Evolutionary conservation across 1,140 invertebrate species (phyloP), one percentile per base, ranked within the genome.

Genomic region (Anoplolepis gracilipes): DNA sequence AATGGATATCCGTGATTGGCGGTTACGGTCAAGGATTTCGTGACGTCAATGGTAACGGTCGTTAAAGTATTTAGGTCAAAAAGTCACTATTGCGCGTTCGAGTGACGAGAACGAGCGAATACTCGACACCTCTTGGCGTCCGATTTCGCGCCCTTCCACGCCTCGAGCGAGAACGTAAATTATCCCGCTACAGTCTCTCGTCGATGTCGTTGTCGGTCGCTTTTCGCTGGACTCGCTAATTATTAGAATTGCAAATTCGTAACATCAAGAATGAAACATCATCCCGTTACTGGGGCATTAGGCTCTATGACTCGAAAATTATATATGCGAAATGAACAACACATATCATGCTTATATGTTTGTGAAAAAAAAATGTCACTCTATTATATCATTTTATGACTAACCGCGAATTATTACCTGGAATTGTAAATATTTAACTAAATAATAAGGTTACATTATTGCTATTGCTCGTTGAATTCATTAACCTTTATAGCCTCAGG

Each of bases 31-130:
- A 90, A 90, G 89, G 89, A 87, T 65, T 87, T 76, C 42, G 28
- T 90, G 88, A 90, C 82, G 87, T 89, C 85, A 81, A 82, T 73
- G 46, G 61, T 69, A 79, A 67, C 69, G 84, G 86, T 91, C 84
- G 89, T 90, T 87, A 86, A 92, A 92, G 92, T 90, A 93, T 93
- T 93, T 92, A 92, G 93, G 93, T 92, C 93, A 88, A 93, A 93
- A 93, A 93, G 92, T 93, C 93, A 93, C 88, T 89, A 87, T 73
- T 89, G 84, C 85, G 77, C 85, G 79, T 87, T 85, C 84, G 86
- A 88, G 85, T 79, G 86, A 86, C 55, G 42, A 46, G 42, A 49
- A 19, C 46, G 46, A 61, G 78, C 79, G 70, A 85, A 61, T 86
- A 25, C 70, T 84, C 69, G 86, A 46, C 57, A 85, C 55, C 85